These are phyloP conservation scores for Sprattus sprattus DNA, from an alignment of 2,113 vertebrate genomes.

Conservation along the genomic window DNA sequence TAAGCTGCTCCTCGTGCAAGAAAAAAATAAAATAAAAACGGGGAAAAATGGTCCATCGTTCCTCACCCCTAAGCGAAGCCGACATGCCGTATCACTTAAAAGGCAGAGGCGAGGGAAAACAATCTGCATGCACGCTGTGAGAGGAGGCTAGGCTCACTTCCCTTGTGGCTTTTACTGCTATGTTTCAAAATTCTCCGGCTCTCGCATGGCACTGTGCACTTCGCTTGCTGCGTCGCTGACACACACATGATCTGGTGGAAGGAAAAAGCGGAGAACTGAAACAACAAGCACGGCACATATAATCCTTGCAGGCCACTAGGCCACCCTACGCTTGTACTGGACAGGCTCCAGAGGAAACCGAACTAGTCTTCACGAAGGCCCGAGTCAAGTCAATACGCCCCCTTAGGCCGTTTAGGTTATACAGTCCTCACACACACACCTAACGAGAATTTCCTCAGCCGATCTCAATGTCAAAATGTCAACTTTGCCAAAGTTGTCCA, in stretches of 20 bases:
- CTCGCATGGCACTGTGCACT: conserved; percentile 12
- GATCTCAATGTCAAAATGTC: conserved; percentile 32
- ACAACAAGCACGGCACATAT: conserved; percentile 42
- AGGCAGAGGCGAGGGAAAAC: conserved; percentile 44
- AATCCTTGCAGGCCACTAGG: conserved; percentile 47
- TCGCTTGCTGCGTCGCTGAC: not conserved
- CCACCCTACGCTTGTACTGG: conserved; percentile 30
- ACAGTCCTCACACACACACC: not conserved
- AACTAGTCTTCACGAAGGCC: conserved; percentile 31
- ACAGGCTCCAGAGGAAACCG: conserved; percentile 47
- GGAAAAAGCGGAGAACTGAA: conserved; percentile 40
- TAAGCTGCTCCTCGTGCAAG: conserved; percentile 49
- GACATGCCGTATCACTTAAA: conserved; percentile 50
- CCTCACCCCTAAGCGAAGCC: conserved; percentile 50
- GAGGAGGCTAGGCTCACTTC: not conserved
- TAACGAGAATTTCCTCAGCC: conserved; percentile 23
- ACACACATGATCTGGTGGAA: not conserved
- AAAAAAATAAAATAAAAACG: not conserved
- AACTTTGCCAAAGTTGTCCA: conserved; percentile 26
- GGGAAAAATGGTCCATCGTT: conserved; percentile 41
- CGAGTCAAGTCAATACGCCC: conserved; percentile 39
- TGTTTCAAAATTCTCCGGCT: conserved; percentile 29
- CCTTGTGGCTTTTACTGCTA: not conserved
- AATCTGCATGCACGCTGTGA: conserved; percentile 27
- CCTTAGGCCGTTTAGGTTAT: conserved; percentile 29